Evolutionary conservation across 2,113 vertebrate species (phyloP), one percentile per base, ranked within the genome.

Genomic region (Australoheros scitulus): DNA sequence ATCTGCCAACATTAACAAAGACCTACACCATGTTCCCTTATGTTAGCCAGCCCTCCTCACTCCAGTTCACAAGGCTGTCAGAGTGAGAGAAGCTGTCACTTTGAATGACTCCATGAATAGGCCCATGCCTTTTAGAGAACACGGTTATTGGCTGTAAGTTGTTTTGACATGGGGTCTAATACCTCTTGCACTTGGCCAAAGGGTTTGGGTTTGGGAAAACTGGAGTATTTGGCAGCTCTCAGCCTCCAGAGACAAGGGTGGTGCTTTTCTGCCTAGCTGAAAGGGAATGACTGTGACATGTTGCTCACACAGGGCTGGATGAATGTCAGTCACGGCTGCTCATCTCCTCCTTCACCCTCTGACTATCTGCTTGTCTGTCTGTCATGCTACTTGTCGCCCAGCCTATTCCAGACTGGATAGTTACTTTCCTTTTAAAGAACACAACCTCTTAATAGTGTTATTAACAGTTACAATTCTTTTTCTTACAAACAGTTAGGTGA

Each of bases 131-230:
- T 93, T 89, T 81, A 88, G 76, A 88, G 88, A 89, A 70, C 78
- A 84, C 82, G 89, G 81, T 85, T 78, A 20, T 20, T 75, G 83
- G 87, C 77, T 91, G 41, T 92, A 91, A 93, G 93, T 90, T 95
- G 92, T 95, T 96, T 94, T 95, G 95, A 95, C 93, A 92, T 74
- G 83, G 76, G 72, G 76, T 76, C 85, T 94, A 94, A 95, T 94
- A 83, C 94, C 86, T 92, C 90, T 84, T 89, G 91, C 84, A 93
- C 84, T 91, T 92, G 88, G 90, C 89, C 81, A 26, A 82, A 84
- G 79, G 86, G 80, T 92, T 91, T 88, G 83, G 81, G 87, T 89
- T 91, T 85, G 87, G 82, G 68, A 87, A 81, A 82, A 76, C 83
- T 77, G 87, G 80, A 63, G 76, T 4, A 63, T 78, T 91, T 91